Evolutionary conservation across 2,113 vertebrate genomes (phyloP).

Genomic region (Gulo gulo): DNA sequence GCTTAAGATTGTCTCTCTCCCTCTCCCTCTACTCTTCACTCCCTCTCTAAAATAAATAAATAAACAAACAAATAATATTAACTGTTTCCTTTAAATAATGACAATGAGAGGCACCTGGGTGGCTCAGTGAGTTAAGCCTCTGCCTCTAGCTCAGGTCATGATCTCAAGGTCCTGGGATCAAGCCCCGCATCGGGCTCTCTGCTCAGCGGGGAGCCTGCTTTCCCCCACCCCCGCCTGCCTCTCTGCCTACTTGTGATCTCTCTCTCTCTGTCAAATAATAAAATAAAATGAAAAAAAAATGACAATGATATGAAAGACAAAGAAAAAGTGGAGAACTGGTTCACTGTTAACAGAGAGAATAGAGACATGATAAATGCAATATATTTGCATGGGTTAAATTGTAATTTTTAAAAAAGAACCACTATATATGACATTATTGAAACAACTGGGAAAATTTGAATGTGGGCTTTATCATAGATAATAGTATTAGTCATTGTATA

Average conservation of each 20-base stretch:
- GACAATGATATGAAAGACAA: not conserved
- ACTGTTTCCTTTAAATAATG: not conserved
- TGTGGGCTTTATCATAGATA: not conserved
- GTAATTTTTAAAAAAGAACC: not conserved
- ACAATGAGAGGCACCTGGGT: not conserved
- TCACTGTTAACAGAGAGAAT: not conserved
- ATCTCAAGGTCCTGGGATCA: too few species aligned
- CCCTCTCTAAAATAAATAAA: not conserved
- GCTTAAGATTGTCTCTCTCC: not conserved
- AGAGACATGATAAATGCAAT: not conserved
- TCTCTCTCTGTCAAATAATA: too few species aligned
- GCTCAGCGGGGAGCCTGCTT: too few species aligned
- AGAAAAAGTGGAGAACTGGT: not conserved
- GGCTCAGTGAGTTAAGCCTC: too few species aligned
- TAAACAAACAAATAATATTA: not conserved
- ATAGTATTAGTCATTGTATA: not conserved
- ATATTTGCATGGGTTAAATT: not conserved
- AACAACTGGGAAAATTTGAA: not conserved
- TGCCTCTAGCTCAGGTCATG: too few species aligned
- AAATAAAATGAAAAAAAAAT: too few species aligned
- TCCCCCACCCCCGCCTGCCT: too few species aligned
- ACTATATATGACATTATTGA: not conserved
- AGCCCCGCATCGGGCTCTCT: accelerated
- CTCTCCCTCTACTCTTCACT: not conserved
- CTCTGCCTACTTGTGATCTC: too few species aligned